Conservation (phyloP, 2,888 invertebrate genomes). For the Aethes cnicana region DNA sequence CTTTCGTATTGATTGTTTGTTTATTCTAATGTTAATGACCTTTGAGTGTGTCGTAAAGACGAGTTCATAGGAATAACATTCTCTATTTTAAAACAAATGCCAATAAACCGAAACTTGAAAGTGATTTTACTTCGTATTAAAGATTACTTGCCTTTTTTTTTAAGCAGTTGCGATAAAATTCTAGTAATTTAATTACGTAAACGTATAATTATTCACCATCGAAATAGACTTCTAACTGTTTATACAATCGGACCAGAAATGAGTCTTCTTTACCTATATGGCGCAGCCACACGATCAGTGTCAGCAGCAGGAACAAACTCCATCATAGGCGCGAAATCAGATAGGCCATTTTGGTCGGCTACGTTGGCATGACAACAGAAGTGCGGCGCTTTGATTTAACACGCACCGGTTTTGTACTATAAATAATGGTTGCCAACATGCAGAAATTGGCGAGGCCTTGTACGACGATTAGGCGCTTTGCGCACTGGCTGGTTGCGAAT, state of each 20-base stretch:
- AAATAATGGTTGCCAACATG: slow-evolving; percentile 51
- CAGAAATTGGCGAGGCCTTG: slow-evolving; percentile 50
- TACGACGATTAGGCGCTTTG: slow-evolving; percentile 35
- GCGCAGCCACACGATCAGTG: slow-evolving; percentile 26
- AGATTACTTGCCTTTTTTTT: too few relatives aligned
- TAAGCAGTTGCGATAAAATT: too few relatives aligned
- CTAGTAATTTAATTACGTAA: too few relatives aligned
- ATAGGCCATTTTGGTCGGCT: slow-evolving; percentile 63
- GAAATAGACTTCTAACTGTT: slow-evolving; percentile 19
- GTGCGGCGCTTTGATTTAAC: slow-evolving; percentile 72
- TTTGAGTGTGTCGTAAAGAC: background rate
- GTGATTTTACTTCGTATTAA: too few relatives aligned
- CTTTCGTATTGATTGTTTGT: slow-evolving; percentile 3
- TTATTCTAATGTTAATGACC: background rate
- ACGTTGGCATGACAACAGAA: slow-evolving; percentile 58
- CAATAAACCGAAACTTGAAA: background rate
- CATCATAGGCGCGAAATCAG: slow-evolving; percentile 63
- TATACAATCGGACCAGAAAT: slow-evolving; percentile 21
- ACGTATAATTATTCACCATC: slow-evolving; percentile 8
- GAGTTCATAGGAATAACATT: background rate
- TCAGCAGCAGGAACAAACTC: slow-evolving; percentile 41
- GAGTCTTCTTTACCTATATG: slow-evolving; percentile 28
- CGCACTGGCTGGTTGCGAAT: slow-evolving; percentile 12
- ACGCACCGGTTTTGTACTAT: slow-evolving; percentile 47
- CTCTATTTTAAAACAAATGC: too few relatives aligned